Percentiles rank a stretch among this genome's conserved stretches.
phyloP scores from a whole-genome alignment of 2,113 vertebrate genomes.

The Brachyhypopomus occidentalis region DNA sequence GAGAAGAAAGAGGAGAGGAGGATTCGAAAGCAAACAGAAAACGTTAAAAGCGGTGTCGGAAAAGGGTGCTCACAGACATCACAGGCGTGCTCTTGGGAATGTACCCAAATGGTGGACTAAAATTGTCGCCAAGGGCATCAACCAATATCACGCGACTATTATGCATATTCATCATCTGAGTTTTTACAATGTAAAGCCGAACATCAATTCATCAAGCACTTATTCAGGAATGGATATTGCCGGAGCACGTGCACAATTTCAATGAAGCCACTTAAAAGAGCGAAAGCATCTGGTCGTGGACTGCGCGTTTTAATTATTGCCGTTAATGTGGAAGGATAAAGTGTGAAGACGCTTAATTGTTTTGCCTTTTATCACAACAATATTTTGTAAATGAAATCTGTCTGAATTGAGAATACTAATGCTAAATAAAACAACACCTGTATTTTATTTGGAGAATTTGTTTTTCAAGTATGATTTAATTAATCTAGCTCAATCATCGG shows the following conservation, averaged over 20 bases:
- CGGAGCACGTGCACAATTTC: slow-evolving; percentile 48
- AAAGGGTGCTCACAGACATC: slow-evolving; percentile 49
- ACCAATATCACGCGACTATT: slow-evolving; percentile 45
- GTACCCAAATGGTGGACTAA: slow-evolving; percentile 73
- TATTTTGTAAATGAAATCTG: slow-evolving; percentile 19
- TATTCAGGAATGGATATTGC: slow-evolving; percentile 26
- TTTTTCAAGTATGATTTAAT: not conserved
- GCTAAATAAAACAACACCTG: not conserved
- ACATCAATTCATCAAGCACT: slow-evolving; percentile 31
- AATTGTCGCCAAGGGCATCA: slow-evolving; percentile 42
- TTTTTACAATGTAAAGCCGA: slow-evolving; percentile 38
- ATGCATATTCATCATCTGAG: slow-evolving; percentile 57
- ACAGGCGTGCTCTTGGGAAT: slow-evolving; percentile 74
- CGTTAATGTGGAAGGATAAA: slow-evolving; percentile 27
- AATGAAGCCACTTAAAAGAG: slow-evolving; percentile 42
- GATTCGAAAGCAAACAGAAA: slow-evolving; percentile 71
- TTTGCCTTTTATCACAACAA: not conserved
- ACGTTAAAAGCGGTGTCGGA: slow-evolving; percentile 59
- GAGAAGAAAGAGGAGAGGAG: slow-evolving; percentile 64
- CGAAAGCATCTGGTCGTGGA: slow-evolving; percentile 31
- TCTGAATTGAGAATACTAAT: not conserved
- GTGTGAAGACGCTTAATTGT: slow-evolving; percentile 5
- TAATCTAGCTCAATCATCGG: not conserved
- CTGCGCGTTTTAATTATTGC: slow-evolving; percentile 25
- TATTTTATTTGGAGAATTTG: not conserved